Base-by-base conservation (phyloP, 2,113 vertebrate species). In the Serinus canaria region DNA sequence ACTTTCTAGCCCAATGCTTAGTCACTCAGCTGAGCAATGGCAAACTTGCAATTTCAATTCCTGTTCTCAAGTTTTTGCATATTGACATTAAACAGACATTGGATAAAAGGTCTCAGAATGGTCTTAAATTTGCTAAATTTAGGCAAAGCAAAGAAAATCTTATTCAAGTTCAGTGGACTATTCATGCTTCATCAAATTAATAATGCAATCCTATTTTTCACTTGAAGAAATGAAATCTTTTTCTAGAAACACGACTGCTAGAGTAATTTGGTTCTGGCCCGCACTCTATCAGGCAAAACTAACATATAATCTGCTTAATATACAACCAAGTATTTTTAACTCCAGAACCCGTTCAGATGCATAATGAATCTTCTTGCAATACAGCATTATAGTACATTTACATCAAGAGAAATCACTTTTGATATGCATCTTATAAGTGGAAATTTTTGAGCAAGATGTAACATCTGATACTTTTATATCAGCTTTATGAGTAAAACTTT, bases 41-140 rank as follows among this genome's bases (percentile, higher is more conserved):
- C 78, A 74, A 87, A 78, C 8, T 35, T 66, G 20, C 5, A 81
- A 31, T 72, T 35, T 70, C 24, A 63, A 52, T 62, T 91, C n/a
- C 43, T 59, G 23, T 18, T 87, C 11, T 84, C 33, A 37, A 89
- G 20, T 0, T 0, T 74, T 95, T 82, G 12, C 1, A 0, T 46
- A 25, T 27, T 83, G 64, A 62, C 17, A 31, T 85, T 70, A 94
- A 83, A 62, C 4, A 52, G 49, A 49, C 31, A 31, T 58, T 62
- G 27, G 24, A 74, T 56, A 74, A 81, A 80, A 60, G 1, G 39
- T 15, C 44, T 60, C 80, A 56, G 49, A 69, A 52, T 49, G 6
- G 5, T 55, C 77, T 92, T 63, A 53, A 47, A 39, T 84, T 77
- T 63, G 4, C 10, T 47, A 41, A 41, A 41, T 41, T 41, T 41